These are phyloP conservation scores for Myotis lucifugus DNA, from an alignment of 2,113 vertebrate genomes.

Conservation along the genomic window DNA sequence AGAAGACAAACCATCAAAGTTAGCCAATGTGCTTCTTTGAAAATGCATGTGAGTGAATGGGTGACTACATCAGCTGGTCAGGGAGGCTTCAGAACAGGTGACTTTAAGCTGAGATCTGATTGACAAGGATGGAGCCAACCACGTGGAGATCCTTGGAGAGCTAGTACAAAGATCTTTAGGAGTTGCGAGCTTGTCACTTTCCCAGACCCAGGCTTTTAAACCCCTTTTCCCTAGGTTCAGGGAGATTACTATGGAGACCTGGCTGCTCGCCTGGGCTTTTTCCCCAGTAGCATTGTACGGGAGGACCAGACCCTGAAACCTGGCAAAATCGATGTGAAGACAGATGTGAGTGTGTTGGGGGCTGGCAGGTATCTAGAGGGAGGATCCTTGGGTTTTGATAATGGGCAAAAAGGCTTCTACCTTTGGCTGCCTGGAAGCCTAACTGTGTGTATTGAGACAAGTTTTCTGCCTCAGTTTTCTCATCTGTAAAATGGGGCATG, in stretches of 20 bases:
- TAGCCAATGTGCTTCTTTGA: not conserved
- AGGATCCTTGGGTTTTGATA: not conserved
- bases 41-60: not conserved
- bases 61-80: not conserved
- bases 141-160: not conserved
- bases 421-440: not conserved
- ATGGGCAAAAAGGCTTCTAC: not conserved
- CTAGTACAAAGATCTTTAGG: not conserved
- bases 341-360: slow-evolving; percentile 85
- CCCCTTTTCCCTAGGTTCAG: slow-evolving; percentile 85
- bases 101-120: not conserved
- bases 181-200: not conserved
- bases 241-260: slow-evolving; percentile 90
- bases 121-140: not conserved
- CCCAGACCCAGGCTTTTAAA: not conserved
- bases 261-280: slow-evolving; percentile 90
- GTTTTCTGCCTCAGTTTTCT: not conserved
- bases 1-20: not conserved
- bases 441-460: not conserved
- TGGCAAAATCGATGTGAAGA: slow-evolving; percentile 88
- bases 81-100: not conserved
- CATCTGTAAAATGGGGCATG: not conserved
- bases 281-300: slow-evolving; percentile 91
- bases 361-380: not conserved
- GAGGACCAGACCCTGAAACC: slow-evolving; percentile 89